Conservation (phyloP, 2,113 vertebrate species). For the Pampusana beccarii region DNA sequence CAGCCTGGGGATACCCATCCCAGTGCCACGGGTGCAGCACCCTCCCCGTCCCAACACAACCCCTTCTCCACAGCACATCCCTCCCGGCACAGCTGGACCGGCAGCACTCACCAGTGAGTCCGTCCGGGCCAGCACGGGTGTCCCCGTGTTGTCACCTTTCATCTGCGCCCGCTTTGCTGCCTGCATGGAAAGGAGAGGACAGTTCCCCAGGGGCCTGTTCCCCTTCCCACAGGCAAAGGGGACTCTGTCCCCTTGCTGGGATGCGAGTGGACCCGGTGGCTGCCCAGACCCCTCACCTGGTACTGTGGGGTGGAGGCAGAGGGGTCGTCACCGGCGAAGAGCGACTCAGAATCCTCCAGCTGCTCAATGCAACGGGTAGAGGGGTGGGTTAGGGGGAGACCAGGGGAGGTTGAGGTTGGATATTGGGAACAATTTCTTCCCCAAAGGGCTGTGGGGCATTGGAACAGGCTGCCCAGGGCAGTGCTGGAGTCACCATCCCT, state of each 20-base stretch:
- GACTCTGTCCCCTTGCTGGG: not conserved
- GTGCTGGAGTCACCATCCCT: too few species aligned
- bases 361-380: not conserved
- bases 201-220: not conserved
- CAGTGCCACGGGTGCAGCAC: not conserved
- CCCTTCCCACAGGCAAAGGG: not conserved
- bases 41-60: rapidly evolving
- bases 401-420: too few species aligned
- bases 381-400: not conserved
- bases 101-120: not conserved
- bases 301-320: slow-evolving; percentile 28
- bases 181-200: not conserved
- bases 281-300: slow-evolving; percentile 17
- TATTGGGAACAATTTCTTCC: too few species aligned
- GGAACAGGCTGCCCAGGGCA: too few species aligned
- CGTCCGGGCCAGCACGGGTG: rapidly evolving
- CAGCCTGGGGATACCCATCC: not conserved
- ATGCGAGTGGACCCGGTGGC: rapidly evolving
- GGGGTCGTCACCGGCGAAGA: slow-evolving; percentile 37
- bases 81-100: rapidly evolving
- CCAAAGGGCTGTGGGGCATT: too few species aligned
- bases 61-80: not conserved
- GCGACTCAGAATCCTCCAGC: slow-evolving; percentile 11
- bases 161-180: not conserved
- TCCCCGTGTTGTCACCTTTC: rapidly evolving